Evolutionary conservation across 2,113 vertebrate genomes (phyloP), one percentile per base, ranked within the genome.

Genomic region (Phalacrocorax aristotelis): DNA sequence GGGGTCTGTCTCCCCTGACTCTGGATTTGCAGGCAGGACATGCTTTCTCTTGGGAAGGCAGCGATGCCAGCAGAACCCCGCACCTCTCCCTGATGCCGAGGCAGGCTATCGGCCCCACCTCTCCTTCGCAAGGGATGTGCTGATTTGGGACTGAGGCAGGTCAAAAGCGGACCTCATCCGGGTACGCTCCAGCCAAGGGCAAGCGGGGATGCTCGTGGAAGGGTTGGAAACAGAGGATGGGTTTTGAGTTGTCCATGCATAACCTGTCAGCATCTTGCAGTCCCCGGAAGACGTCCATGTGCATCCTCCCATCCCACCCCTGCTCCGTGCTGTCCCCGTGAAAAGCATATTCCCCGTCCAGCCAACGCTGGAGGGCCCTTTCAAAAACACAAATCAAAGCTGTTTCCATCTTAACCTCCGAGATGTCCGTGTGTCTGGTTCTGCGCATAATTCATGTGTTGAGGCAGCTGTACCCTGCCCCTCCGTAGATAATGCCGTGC

Each of bases 31-130:
- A 58, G 46, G n/a, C 6, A 21, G 51, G 21, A 21, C 1, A 4
- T 17, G 15, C 15, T 36, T 66, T 75, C 27, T 26, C 26, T 8
- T 60, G 40, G 52, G 27, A 65, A 78, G 61, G 44, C 80, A 65
- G n/a, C 9, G 13, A 9, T 29, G 15, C 36, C 2, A 7, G 30
- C 27, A 19, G 34, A 55, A 18, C 10, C 48, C 38, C 0, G 0
- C 10, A 7, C 23, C 34, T 32, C 15, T 51, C 44, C 40, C 34
- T 27, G 13, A 13, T 32, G 70, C 69, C 0, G 0, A 29, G 20
- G n/a, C 52, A 51, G 15, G 32, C 36, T 69, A 36, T 15, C 26
- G 69, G 52, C 4, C 32, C 68, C 0, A 0, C 6, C 7, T n/a
- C 51, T n/a, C 15, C 52, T 25, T 29, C 8, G 8, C 1, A 4